Percentiles rank a stretch among this genome's conserved stretches.
Conservation (phyloP, 2,888 invertebrate species). For the Drosophila pseudotalamancana region DNA sequence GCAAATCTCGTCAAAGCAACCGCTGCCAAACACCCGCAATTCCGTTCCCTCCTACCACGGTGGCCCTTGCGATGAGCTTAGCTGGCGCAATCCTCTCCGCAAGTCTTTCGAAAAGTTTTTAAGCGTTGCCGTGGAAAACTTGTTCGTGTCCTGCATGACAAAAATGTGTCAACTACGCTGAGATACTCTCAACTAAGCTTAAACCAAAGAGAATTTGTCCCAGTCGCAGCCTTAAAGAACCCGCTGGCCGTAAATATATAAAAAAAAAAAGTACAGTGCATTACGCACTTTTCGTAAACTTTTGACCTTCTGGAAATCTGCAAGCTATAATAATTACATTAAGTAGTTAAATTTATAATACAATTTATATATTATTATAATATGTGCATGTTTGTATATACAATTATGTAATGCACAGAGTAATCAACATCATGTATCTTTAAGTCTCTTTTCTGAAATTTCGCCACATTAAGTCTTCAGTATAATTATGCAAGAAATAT, state of each 20-base stretch:
- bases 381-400: too few species aligned
- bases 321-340: constrained; percentile 60
- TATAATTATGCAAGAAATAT: constrained; percentile 52
- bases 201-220: constrained; percentile 29
- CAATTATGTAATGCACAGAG: too few species aligned
- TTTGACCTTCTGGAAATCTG: constrained; percentile 16
- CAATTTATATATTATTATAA: too few species aligned
- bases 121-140: constrained; percentile 71
- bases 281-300: constrained; percentile 41
- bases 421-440: background rate
- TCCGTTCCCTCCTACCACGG: background rate
- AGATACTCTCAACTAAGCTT: constrained; percentile 31
- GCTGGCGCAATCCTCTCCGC: constrained; percentile 56
- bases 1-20: constrained; percentile 68
- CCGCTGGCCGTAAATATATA: constrained; percentile 51
- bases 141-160: constrained; percentile 75
- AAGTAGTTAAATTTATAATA: constrained; percentile 52
- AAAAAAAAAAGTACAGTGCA: constrained; percentile 55
- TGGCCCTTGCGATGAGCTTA: constrained; percentile 45
- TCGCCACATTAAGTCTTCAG: constrained; percentile 21
- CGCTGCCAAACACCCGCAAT: constrained; percentile 20
- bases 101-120: constrained; percentile 64
- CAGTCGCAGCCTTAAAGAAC: constrained; percentile 24
- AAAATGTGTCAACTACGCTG: constrained; percentile 65
- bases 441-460: background rate